These are phyloP conservation scores for Aromia moschata DNA, from an alignment of 2,888 invertebrate genomes.

Conservation along the genomic window DNA sequence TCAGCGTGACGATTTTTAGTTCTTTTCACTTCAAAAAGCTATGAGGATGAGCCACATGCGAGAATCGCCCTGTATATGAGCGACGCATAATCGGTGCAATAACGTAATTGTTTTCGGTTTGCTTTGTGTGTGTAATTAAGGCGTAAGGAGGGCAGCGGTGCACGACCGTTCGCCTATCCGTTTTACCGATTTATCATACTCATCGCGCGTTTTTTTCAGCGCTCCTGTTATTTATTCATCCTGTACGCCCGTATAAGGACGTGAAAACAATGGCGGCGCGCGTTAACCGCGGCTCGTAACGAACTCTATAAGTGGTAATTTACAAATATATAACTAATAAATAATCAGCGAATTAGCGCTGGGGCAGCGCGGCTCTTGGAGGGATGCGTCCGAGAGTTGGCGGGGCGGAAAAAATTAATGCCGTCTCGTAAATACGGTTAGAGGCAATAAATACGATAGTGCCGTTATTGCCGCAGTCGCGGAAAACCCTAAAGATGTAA, in stretches of 20 bases:
- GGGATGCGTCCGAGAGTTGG: slow-evolving; percentile 11
- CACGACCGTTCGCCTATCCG: no score
- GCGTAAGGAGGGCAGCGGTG: no score
- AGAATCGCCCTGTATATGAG: no score
- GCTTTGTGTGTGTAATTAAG: no score
- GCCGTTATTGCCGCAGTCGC: slow-evolving; percentile 42
- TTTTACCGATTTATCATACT: no score
- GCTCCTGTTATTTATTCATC: neutral
- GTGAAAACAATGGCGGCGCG: slow-evolving; percentile 21
- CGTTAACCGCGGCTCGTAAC: slow-evolving; percentile 24
- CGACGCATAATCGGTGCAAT: no score
- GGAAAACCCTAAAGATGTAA: slow-evolving; percentile 47
- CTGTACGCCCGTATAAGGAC: slow-evolving; percentile 1
- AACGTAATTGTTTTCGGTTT: no score
- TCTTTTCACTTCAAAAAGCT: no score
- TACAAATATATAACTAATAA: slow-evolving; percentile 37
- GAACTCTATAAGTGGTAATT: slow-evolving; percentile 29
- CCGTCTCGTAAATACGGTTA: slow-evolving; percentile 55
- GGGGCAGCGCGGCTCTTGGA: slow-evolving; percentile 10
- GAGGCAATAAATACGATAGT: slow-evolving; percentile 54
- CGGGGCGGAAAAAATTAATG: slow-evolving; percentile 56
- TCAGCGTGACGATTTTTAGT: no score
- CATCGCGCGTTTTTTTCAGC: no score
- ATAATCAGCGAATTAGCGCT: slow-evolving; percentile 28
- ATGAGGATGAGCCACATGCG: no score